Evolutionary conservation across 2,888 invertebrate species (phyloP).

Genomic region (Coelopa pilipes): DNA sequence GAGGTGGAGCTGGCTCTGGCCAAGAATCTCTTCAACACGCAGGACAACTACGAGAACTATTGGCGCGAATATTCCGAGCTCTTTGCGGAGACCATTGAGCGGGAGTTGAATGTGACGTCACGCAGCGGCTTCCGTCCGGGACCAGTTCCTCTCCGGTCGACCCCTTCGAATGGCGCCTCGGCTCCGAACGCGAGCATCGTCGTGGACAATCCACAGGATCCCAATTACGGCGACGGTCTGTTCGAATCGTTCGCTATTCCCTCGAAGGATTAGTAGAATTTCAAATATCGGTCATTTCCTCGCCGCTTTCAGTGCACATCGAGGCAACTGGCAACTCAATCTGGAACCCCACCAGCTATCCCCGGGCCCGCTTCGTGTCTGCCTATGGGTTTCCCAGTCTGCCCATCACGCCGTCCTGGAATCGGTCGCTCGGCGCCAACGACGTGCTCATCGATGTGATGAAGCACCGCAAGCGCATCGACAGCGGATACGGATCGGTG

Average conservation of each 20-base stretch:
- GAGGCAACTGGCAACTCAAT: conserved; percentile 86
- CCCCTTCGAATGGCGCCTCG: conserved; percentile 86
- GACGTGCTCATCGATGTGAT: conserved; percentile 74
- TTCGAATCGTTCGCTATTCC: background rate
- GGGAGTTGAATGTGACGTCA: conserved; percentile 68
- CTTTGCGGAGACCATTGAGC: conserved; percentile 80
- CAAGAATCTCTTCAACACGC: conserved; percentile 78
- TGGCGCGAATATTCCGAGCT: conserved; percentile 82
- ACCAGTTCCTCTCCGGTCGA: conserved; percentile 76
- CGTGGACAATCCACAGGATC: conserved; percentile 80
- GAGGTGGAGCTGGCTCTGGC: conserved; percentile 92
- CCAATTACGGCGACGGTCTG: conserved; percentile 85
- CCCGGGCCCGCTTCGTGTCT: conserved; percentile 87
- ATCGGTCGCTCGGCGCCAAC: conserved; percentile 69
- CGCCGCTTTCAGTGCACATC: conserved; percentile 75
- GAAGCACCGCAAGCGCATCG: conserved; percentile 87
- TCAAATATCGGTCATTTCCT: background rate
- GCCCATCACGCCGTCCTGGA: conserved; percentile 78
- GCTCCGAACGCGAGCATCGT: conserved; percentile 79
- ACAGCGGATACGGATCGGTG: conserved; percentile 76
- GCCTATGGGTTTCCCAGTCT: conserved; percentile 96
- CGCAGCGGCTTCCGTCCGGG: conserved; percentile 54
- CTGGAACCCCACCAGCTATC: conserved; percentile 83
- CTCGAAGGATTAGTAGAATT: background rate
- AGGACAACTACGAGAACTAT: conserved; percentile 69